Percentiles rank a stretch among this genome's conserved stretches.
These are phyloP conservation scores for Pediacus dermestoides DNA, from an alignment of 2,888 invertebrate species.

Conservation along the genomic window DNA sequence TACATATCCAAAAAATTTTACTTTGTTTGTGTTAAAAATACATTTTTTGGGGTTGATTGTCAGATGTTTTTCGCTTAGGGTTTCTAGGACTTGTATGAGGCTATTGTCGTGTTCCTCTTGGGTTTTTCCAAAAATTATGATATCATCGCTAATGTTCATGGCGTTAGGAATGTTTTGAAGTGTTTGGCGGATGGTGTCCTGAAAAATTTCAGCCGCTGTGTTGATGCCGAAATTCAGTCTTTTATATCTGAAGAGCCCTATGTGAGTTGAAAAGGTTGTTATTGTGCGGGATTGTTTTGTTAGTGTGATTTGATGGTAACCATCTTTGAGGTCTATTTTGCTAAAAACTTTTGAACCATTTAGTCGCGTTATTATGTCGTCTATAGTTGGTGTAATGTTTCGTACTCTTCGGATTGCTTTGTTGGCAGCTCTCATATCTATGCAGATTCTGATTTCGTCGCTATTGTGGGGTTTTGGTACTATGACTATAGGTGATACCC, in stretches of 20 bases:
- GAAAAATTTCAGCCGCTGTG: conserved; percentile 47
- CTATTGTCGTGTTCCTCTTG: conserved; percentile 35
- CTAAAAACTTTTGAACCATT: conserved; percentile 23
- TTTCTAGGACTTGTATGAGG: conserved; percentile 29
- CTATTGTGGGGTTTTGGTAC: conserved; percentile 21
- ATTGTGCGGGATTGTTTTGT: conserved; percentile 34
- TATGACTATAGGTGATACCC: conserved; percentile 27
- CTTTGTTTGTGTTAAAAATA: conserved; percentile 21
- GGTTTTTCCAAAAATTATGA: conserved; percentile 34
- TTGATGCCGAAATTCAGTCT: conserved; percentile 41
- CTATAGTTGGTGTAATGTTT: conserved; percentile 24
- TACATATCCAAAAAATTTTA: conserved; percentile 35
- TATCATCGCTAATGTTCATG: conserved; percentile 8
- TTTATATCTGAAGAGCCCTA: conserved; percentile 43
- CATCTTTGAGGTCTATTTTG: conserved; percentile 41
- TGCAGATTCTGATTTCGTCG: conserved; percentile 17
- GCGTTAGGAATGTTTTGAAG: conserved; percentile 5
- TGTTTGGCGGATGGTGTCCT: conserved; percentile 34
- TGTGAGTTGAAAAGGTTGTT: conserved; percentile 42
- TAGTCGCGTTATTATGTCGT: conserved; percentile 21
- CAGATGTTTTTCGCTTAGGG: conserved; percentile 27
- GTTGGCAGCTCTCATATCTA: conserved; percentile 25
- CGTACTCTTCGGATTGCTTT: conserved; percentile 25
- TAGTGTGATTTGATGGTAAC: conserved; percentile 43
- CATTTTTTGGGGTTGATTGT: conserved; percentile 39